Evolutionary conservation across 1,140 invertebrate species (phyloP), one percentile per base, ranked within the genome.

Genomic region (Drosophila neocordata): DNA sequence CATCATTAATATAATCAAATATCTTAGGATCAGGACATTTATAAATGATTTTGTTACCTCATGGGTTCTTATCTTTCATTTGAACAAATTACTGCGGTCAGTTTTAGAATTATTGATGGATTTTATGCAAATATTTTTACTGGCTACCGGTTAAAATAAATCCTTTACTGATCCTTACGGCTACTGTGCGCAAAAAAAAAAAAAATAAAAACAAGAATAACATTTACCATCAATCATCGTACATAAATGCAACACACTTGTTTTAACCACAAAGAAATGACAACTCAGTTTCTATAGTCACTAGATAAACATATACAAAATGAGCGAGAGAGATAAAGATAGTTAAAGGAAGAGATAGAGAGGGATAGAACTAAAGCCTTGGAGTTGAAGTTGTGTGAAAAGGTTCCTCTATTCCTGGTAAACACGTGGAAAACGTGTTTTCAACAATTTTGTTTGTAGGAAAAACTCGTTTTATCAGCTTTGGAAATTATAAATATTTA

Each of bases 81-180:
- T 37, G 76, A 75, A 87, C 83, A 87, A 87, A 87, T 87, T 83
- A 69, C 37, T 77, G 78, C 69, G 83, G 83, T 87, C 83, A 82
- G 61, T 59, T 75, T 35, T 66, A 52, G 48, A 57, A 65, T 61
- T 74, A 85, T 85, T 88, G 82, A 87, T 87, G 83, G 59, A 57
- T 72, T 52, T 57, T 78, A 73, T 69, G 76, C 82, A 85, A 87
- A 88, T 87, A 82, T 87, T 87, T 73, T 15, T 59, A 63, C 56
- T 83, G 75, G 79, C 79, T 83, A 83, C 79, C 58, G 80, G n/a
- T 65, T 24, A 35, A 51, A 27, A 60, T 51, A 67, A 82, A 82
- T 81, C 73, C 67, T 65, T 76, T 65, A 51, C 56, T 69, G 73
- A 76, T 76, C 73, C 73, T 69, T 56, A 20, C 18, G 59, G 82